Conservation (phyloP, 2,797 vertebrate species). For the Rhyacichthys aspro region DNA sequence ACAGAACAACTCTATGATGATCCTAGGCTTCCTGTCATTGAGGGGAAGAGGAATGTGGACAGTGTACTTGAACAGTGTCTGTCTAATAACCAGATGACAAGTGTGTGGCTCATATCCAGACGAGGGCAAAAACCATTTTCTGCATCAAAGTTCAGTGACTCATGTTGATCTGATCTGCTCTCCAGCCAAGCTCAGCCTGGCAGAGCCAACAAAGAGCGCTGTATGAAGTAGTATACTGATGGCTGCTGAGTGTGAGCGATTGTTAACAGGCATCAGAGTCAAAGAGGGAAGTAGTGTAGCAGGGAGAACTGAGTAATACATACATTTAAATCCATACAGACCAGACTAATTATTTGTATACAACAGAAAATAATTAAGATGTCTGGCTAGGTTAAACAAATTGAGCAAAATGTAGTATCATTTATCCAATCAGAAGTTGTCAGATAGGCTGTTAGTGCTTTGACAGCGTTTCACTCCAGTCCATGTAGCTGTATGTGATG, state of each 20-base stretch:
- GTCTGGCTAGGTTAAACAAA: too few relatives aligned
- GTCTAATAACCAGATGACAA: conserved; percentile 52
- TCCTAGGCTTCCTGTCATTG: conserved; percentile 9
- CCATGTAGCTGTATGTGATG: too few relatives aligned
- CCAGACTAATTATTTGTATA: too few relatives aligned
- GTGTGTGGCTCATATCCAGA: conserved; percentile 51
- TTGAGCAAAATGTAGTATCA: too few relatives aligned
- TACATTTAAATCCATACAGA: too few relatives aligned
- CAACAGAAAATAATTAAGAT: too few relatives aligned
- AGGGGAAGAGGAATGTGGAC: conserved; percentile 39
- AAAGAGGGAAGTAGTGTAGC: too few relatives aligned
- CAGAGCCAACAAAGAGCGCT: conserved; percentile 57
- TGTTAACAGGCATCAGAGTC: too few relatives aligned
- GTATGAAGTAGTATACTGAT: conserved; percentile 25
- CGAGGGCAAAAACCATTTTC: conserved; percentile 53
- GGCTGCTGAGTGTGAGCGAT: conserved; percentile 7
- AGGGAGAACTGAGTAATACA: too few relatives aligned
- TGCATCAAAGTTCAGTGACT: conserved; percentile 63
- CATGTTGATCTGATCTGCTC: conserved; percentile 55
- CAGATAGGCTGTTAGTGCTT: too few relatives aligned
- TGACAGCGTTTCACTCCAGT: too few relatives aligned
- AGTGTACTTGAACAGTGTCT: conserved; percentile 23
- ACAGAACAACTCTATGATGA: conserved; percentile 31
- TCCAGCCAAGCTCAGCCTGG: conserved; percentile 1
- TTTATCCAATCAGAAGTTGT: too few relatives aligned